Evolutionary conservation across 2,797 vertebrate species (phyloP).

Genomic region (Apogon hyalosoma): DNA sequence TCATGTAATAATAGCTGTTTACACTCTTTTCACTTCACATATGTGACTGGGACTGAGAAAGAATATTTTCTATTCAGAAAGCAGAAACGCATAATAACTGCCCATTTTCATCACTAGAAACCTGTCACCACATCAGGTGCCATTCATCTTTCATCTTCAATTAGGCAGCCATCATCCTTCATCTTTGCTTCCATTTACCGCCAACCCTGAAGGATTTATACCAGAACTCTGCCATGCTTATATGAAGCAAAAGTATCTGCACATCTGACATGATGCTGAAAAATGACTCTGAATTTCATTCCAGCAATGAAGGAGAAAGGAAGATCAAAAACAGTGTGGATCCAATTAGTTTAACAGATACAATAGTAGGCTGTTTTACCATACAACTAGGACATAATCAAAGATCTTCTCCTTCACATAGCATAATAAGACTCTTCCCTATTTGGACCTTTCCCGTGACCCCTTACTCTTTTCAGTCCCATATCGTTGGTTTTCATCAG

Average conservation of each 20-base stretch:
- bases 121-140: constrained; percentile 50
- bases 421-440: too few species aligned
- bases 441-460: too few species aligned
- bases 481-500: too few species aligned
- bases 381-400: background rate
- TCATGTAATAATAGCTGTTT: background rate
- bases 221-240: background rate
- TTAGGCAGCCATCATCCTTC: constrained; percentile 67
- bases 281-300: constrained; percentile 19
- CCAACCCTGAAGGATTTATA: constrained; percentile 34
- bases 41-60: constrained; percentile 1
- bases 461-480: too few species aligned
- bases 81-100: constrained; percentile 6
- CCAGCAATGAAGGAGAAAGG: constrained; percentile 7
- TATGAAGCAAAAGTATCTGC: constrained; percentile 27
- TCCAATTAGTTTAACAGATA: constrained; percentile 14
- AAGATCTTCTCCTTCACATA: background rate
- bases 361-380: too few species aligned
- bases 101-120: constrained; percentile 50
- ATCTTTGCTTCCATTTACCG: constrained; percentile 43
- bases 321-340: constrained; percentile 18
- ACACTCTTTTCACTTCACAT: background rate
- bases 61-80: constrained; percentile 2
- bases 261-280: constrained; percentile 28
- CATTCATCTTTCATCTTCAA: constrained; percentile 68